Conservation (phyloP, 2,888 invertebrate genomes). For the Automeris io region DNA sequence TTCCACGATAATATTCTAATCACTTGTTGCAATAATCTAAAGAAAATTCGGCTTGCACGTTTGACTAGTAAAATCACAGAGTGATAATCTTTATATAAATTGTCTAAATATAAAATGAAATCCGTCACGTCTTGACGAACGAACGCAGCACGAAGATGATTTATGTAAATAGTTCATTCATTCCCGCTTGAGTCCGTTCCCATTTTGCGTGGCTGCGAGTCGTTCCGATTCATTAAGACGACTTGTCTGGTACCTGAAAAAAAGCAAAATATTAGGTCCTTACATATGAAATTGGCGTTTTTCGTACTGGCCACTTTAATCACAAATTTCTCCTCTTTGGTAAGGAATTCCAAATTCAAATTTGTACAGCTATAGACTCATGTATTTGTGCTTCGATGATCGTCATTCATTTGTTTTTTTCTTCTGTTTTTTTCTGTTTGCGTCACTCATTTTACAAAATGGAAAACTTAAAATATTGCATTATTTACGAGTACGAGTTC, state of each 20-base stretch:
- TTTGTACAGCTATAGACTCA: too few species aligned
- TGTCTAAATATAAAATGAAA: not conserved
- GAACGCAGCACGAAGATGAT: conserved; percentile 1
- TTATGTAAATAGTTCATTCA: conserved; percentile 33
- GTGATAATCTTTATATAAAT: conserved; percentile 13
- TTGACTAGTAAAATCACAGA: conserved; percentile 51
- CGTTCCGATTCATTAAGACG: conserved; percentile 71
- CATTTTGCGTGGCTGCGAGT: conserved; percentile 67
- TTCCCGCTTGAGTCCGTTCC: conserved; percentile 80
- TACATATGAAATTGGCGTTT: too few species aligned
- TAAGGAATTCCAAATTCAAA: too few species aligned
- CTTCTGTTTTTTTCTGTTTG: too few species aligned
- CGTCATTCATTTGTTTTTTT: too few species aligned
- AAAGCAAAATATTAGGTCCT: too few species aligned
- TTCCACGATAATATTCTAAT: conserved; percentile 10
- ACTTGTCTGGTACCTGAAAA: conserved; percentile 72
- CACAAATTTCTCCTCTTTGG: too few species aligned
- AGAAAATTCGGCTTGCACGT: conserved; percentile 11
- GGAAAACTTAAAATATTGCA: too few species aligned
- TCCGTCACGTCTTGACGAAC: not conserved
- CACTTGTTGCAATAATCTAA: not conserved
- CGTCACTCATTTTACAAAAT: too few species aligned
- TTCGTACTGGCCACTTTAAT: too few species aligned
- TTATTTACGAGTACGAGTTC: too few species aligned
- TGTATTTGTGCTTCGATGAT: too few species aligned